These are phyloP conservation scores for Noturus placidus DNA, from an alignment of 2,113 vertebrate species.

Conservation along the genomic window DNA sequence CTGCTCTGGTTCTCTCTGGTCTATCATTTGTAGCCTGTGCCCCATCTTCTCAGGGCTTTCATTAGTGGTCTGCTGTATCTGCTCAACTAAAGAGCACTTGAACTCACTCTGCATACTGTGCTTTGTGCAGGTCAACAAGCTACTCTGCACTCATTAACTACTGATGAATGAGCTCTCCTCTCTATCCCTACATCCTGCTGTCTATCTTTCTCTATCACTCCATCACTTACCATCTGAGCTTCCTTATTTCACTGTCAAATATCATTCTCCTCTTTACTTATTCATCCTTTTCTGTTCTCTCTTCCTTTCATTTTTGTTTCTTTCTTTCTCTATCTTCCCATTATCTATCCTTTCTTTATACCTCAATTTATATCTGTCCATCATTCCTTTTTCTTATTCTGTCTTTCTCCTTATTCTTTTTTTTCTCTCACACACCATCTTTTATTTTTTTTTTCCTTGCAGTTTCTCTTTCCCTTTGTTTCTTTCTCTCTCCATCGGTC, in stretches of 20 bases:
- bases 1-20: background rate
- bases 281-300: background rate
- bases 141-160: background rate
- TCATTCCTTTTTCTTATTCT: background rate
- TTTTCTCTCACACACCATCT: background rate
- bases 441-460: background rate
- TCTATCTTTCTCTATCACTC: background rate
- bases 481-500: background rate
- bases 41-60: background rate
- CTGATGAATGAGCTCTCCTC: background rate
- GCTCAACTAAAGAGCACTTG: slow-evolving; percentile 1
- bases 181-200: background rate
- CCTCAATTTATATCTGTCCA: background rate
- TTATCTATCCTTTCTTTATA: background rate
- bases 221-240: background rate
- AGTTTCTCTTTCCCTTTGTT: background rate
- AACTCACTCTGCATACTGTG: background rate
- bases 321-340: background rate
- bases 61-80: background rate
- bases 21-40: too few species aligned
- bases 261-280: background rate
- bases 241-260: slow-evolving; percentile 5
- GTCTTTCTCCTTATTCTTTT: background rate
- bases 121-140: slow-evolving; percentile 10
- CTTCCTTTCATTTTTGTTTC: background rate